Percentiles rank a stretch among this genome's conserved stretches.
Conservation (phyloP, 2,797 vertebrate genomes). For the Coranthus polyacanthus region DNA sequence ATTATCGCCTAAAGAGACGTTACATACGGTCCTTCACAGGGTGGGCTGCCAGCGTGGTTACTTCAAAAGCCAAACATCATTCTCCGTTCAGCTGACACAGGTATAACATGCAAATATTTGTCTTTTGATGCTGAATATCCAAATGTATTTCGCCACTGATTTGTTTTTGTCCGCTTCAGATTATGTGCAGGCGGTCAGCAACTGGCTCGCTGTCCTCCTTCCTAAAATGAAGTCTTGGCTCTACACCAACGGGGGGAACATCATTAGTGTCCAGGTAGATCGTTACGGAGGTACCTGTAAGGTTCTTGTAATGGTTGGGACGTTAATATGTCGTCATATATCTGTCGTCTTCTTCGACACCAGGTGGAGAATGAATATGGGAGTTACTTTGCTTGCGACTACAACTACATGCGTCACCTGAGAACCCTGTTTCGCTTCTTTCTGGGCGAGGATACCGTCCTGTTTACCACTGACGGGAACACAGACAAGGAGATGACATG, state of each 20-base stretch:
- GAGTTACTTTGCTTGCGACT: slow-evolving; percentile 93
- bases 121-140: background rate
- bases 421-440: slow-evolving; percentile 86
- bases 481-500: slow-evolving; percentile 88
- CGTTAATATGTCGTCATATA: slow-evolving; percentile 8
- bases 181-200: slow-evolving; percentile 90
- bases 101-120: slow-evolving; percentile 69
- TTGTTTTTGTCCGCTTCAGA: slow-evolving; percentile 77
- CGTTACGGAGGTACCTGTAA: background rate
- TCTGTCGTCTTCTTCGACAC: background rate
- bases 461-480: slow-evolving; percentile 94
- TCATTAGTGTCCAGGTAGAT: slow-evolving; percentile 94
- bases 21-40: slow-evolving; percentile 78
- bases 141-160: background rate
- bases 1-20: background rate
- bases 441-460: slow-evolving; percentile 88
- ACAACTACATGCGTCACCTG: slow-evolving; percentile 90
- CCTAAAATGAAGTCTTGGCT: slow-evolving; percentile 91
- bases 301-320: background rate
- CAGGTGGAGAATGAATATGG: slow-evolving; percentile 99
- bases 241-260: slow-evolving; percentile 93
- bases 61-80: slow-evolving; percentile 89
- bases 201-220: slow-evolving; percentile 92
- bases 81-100: slow-evolving; percentile 90
- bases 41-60: slow-evolving; percentile 95